Evolutionary conservation across 2,888 invertebrate genomes (phyloP), one percentile per base, ranked within the genome.

Genomic region (Mimachlamys varia): DNA sequence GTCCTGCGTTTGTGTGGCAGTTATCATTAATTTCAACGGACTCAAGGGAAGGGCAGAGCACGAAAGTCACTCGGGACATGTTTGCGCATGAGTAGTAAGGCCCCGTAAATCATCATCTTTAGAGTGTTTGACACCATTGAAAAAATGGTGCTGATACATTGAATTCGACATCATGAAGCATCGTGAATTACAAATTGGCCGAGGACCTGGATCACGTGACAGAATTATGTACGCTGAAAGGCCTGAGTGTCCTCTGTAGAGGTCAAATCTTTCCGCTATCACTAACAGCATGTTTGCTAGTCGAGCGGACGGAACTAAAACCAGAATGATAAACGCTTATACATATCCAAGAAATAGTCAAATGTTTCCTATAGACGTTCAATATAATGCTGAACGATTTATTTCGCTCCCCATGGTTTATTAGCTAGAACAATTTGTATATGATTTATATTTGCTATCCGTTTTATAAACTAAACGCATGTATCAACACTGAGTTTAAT

Each of bases 71-170:
- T 76, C 13, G 76, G 33, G 76, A 33, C 33, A 33, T 76, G 76
- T 76, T 76, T 76, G 76, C 76, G 76, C 76, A 76, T 76, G 33
- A 33, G 76, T 76, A 33, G 76, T 76, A 76, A 33, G 76, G 76
- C 22, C 27, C n/a, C 27, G 27, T 76, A 76, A 76, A 76, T 76
- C 76, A 33, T 76, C 33, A 76, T 76, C 33, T 76, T 76, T 33
- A 76, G 22, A 33, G 76, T 76, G 76, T 76, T 76, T 76, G 76
- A 76, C 76, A 76, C 76, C 12, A 76, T 22, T 76, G 76, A 27
- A 2, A 27, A 76, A 76, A 76, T 76, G 76, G 76, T 76, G 27
- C 12, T 33, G 76, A 76, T 76, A 33, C 33, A 76, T 76, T 76
- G 76, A 76, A 76, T 33, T 27, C 33, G 76, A 76, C 76, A 33